A percentile compares a stretch with the other conserved stretches of the same genome.
Conservation (phyloP, 1,140 invertebrate genomes). For the Apis laboriosa region DNA sequence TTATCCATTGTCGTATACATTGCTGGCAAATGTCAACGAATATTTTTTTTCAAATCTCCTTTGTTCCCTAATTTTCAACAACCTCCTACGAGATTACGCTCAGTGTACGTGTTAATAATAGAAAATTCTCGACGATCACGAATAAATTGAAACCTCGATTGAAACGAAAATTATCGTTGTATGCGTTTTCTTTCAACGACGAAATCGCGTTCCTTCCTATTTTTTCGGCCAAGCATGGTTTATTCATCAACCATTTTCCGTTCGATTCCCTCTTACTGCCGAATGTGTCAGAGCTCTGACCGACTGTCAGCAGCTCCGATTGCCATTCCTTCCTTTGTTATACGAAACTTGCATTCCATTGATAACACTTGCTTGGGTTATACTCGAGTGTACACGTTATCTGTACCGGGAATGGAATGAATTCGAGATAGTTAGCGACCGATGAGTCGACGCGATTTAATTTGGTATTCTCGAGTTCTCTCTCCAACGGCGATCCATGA, state of each 20-base stretch:
- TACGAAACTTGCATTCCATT: constrained; percentile 19
- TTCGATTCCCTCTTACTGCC: background rate
- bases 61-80: background rate
- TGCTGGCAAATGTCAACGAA: too few species aligned
- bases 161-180: too few species aligned
- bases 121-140: constrained; percentile 51
- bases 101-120: constrained; percentile 49
- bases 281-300: background rate
- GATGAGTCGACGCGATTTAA: too few species aligned
- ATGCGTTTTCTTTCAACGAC: constrained; percentile 39
- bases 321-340: constrained; percentile 22
- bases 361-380: background rate
- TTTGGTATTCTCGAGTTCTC: too few species aligned
- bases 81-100: background rate
- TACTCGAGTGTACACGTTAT: background rate
- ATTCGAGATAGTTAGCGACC: too few species aligned
- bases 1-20: too few species aligned
- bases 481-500: too few species aligned
- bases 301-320: constrained; percentile 40
- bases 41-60: background rate
- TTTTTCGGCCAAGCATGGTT: too few species aligned
- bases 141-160: constrained; percentile 68
- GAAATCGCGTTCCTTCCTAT: background rate
- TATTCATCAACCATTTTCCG: too few species aligned
- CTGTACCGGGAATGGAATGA: background rate